Evolutionary conservation across 2,797 vertebrate genomes (phyloP).

Genomic region (Xerus rutilus): DNA sequence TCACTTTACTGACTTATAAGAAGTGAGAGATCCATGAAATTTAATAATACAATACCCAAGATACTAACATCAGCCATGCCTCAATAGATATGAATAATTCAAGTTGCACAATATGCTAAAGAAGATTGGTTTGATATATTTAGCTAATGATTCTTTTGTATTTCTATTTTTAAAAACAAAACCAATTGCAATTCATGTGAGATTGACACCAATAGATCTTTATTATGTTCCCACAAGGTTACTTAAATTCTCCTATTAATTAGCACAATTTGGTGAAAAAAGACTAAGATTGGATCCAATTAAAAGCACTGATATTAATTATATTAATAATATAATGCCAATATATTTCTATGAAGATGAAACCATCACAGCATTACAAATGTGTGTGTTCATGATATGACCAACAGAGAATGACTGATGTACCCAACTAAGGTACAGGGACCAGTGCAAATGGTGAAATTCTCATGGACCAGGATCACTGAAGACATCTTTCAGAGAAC

Average conservation of each 20-base stretch:
- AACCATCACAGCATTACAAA: background rate
- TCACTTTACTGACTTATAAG: background rate
- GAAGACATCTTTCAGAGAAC: background rate
- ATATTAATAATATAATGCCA: background rate
- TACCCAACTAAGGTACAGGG: background rate
- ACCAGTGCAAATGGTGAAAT: background rate
- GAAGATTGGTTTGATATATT: background rate
- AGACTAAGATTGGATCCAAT: background rate
- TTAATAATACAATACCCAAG: background rate
- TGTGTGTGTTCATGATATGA: background rate
- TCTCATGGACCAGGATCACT: background rate
- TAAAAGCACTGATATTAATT: background rate
- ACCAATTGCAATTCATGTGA: background rate
- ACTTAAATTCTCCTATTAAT: background rate
- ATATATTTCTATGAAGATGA: background rate
- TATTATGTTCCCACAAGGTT: background rate
- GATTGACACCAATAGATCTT: background rate
- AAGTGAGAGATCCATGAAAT: background rate
- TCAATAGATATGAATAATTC: too few species aligned
- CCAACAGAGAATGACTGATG: background rate
- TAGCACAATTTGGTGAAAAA: background rate
- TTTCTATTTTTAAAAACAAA: background rate
- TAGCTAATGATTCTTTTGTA: background rate
- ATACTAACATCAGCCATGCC: background rate
- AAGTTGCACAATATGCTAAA: background rate